phyloP scores from a whole-genome alignment of 1,140 invertebrate genomes.

The Heterodera carotae region DNA sequence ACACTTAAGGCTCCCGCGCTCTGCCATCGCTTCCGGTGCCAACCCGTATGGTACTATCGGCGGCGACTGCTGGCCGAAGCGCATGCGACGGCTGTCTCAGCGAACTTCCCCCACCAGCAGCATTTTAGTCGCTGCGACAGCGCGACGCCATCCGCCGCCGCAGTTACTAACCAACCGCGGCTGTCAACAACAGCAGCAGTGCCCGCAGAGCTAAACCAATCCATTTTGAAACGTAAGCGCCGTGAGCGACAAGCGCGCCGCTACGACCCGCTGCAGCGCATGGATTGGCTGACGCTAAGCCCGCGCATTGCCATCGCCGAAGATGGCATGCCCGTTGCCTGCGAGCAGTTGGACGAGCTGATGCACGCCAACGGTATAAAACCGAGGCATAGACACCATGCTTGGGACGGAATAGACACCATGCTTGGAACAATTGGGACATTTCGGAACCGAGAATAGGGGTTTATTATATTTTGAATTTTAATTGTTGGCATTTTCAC shows the following conservation, averaged over 20 bases:
- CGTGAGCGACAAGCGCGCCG: slow-evolving; percentile 48
- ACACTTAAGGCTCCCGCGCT: not conserved
- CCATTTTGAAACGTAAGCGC: slow-evolving; percentile 56
- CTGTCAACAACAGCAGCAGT: too few species aligned
- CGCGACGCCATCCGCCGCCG: not conserved
- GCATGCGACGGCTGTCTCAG: not conserved
- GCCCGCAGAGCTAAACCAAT: slow-evolving; percentile 30
- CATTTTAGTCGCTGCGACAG: not conserved
- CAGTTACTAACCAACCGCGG: too few species aligned
- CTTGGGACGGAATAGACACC: too few species aligned
- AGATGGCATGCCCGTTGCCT: slow-evolving; percentile 33
- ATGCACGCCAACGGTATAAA: not conserved
- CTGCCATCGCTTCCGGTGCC: slow-evolving; percentile 13
- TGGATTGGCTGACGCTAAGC: slow-evolving; percentile 62
- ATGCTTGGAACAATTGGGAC: too few species aligned
- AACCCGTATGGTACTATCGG: slow-evolving; percentile 32
- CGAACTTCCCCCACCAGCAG: not conserved
- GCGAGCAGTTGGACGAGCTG: slow-evolving; percentile 1
- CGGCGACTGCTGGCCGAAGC: slow-evolving; percentile 14
- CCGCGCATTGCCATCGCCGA: slow-evolving; percentile 50
- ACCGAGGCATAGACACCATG: not conserved
- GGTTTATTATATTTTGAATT: too few species aligned
- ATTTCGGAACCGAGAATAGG: too few species aligned
- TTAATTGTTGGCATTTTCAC: too few species aligned
- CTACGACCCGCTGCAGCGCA: slow-evolving; percentile 48